Conservation (phyloP, 2,113 vertebrate genomes). For the Peromyscus maniculatus region DNA sequence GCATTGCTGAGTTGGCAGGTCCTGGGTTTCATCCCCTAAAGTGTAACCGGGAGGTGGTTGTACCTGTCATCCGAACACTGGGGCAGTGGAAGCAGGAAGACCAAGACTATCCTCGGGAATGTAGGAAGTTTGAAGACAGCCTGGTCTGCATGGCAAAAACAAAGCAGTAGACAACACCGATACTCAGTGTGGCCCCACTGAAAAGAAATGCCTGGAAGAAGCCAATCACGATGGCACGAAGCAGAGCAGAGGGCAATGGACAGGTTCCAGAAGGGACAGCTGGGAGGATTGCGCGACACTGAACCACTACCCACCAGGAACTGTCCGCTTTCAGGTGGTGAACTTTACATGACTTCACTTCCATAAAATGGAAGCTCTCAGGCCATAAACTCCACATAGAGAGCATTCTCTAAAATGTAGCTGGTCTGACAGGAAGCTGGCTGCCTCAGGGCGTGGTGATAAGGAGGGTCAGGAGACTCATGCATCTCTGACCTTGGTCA, state of each 20-base stretch:
- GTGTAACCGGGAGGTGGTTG: background rate
- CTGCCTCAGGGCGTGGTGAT: background rate
- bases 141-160: background rate
- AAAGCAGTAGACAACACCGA: background rate
- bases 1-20: background rate
- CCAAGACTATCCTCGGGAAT: background rate
- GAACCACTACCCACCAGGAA: background rate
- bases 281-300: background rate
- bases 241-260: background rate
- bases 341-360: background rate
- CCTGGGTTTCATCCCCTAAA: background rate
- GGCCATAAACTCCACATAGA: too few relatives aligned
- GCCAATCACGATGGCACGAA: background rate
- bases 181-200: background rate
- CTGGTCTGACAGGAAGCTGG: background rate
- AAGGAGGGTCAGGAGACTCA: rapidly evolving
- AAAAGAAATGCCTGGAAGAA: background rate
- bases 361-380: background rate
- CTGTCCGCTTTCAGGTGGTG: background rate
- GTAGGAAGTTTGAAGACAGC: background rate
- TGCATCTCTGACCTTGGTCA: too few relatives aligned
- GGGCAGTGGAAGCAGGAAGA: background rate
- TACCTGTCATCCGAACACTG: background rate
- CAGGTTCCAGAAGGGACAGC: background rate
- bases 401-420: background rate